Evolutionary conservation across 2,888 invertebrate species (phyloP), one percentile per base, ranked within the genome.

Genomic region (Trichogramma evanescens): DNA sequence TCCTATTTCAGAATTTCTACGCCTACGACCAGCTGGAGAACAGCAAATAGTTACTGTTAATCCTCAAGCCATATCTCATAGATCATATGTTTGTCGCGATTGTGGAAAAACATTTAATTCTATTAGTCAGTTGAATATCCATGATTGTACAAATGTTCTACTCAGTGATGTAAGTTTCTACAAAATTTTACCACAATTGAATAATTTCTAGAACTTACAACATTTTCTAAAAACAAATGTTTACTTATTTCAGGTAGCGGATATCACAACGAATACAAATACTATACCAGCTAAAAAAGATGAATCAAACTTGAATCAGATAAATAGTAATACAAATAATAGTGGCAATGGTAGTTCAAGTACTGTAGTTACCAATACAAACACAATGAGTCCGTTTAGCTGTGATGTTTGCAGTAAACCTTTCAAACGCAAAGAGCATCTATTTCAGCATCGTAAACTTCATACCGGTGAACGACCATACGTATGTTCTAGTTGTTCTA

Each of bases 401-500:
- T 87, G 86, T 68, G 82, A 83, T 46, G 78, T 83, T 10, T 88
- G 87, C 70, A 81, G 80, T 5, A 85, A 86, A 65, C 81, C 81
- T 1, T 88, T 88, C 69, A 87, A 87, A 70, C 80, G 87, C 66
- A 84, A 86, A 71, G 88, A 87, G 69, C 87, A 87, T 70, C 77
- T 88, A 1, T 85, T 84, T 61, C 88, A 87, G 66, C 87, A 87
- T 68, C 79, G 84, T 2, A 87, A 87, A 70, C 74, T 86, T 2
- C 87, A 87, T 68, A 83, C 84, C 0, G 87, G 87, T 5, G 81
- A 86, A 63, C 79, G 88, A 50, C 87, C 87, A 0, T 88, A 85
- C 68, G 83, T 82, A 38, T 88, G 87, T 66, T 80, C 81, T 0
- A 82, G 84, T 46, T 88, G 88, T 70, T 80, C 83, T 50, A 87